A percentile compares a stretch with the other conserved stretches of the same genome.
These are phyloP conservation scores for Apostichopus leukothele DNA, from an alignment of 53 echinoderm and acorn worm species.

Conservation along the genomic window DNA sequence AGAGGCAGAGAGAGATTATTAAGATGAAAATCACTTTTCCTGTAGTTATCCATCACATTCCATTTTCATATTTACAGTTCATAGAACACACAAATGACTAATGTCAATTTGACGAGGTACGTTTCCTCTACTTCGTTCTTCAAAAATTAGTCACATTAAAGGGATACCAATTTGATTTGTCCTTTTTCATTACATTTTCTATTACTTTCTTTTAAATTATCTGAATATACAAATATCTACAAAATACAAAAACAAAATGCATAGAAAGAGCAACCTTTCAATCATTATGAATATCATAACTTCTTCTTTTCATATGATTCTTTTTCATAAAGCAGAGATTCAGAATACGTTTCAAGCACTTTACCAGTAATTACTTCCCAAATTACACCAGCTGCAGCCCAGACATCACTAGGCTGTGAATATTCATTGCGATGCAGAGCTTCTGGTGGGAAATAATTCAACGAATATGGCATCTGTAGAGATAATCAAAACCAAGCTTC, in stretches of 20 bases:
- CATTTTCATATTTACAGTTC: background rate
- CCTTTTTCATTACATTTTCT: background rate
- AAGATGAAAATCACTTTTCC: background rate
- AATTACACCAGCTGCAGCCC: background rate
- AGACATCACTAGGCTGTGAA: background rate
- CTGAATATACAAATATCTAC: too few relatives aligned
- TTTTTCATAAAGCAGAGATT: background rate
- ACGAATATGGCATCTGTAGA: slow-evolving; percentile 2
- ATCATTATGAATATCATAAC: background rate
- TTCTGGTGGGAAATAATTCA: background rate
- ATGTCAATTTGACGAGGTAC: background rate
- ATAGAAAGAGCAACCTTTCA: too few relatives aligned
- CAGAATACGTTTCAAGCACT: background rate
- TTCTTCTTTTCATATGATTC: background rate
- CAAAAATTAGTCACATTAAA: background rate
- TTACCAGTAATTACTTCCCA: background rate
- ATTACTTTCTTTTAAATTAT: background rate
- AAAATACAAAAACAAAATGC: too few relatives aligned
- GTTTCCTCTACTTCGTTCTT: background rate
- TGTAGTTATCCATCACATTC: background rate
- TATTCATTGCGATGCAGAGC: slow-evolving; percentile 1
- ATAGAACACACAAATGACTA: background rate
- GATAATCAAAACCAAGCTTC: background rate
- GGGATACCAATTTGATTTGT: background rate
- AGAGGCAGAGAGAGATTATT: too few relatives aligned